These are phyloP conservation scores for Cervus canadensis DNA, from an alignment of 2,113 vertebrate genomes.

Conservation along the genomic window DNA sequence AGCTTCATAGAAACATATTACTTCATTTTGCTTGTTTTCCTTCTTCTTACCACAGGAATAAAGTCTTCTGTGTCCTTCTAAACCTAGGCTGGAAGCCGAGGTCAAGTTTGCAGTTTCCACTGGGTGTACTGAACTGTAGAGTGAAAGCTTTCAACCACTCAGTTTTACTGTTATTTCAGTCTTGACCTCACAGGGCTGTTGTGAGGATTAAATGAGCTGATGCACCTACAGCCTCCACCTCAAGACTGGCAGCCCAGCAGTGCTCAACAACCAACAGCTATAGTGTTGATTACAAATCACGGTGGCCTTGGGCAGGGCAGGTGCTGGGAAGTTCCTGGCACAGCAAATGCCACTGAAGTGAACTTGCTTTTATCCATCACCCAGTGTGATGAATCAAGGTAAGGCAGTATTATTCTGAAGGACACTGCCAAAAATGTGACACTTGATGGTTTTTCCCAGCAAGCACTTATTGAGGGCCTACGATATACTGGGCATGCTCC, in stretches of 20 bases:
- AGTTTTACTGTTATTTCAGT: neutral
- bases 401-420: neutral
- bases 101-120: neutral
- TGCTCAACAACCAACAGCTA: neutral
- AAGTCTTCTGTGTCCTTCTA: neutral
- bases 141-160: neutral
- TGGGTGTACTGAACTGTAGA: neutral
- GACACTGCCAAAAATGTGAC: too few species aligned
- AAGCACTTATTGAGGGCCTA: neutral
- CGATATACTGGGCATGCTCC: neutral
- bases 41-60: neutral
- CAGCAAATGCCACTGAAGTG: neutral
- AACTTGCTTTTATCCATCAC: neutral
- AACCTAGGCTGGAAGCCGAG: neutral
- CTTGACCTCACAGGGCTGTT: neutral
- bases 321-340: neutral
- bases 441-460: neutral
- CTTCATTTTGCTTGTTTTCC: neutral
- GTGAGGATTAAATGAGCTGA: neutral
- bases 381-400: neutral
- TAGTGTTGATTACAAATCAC: neutral
- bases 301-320: neutral
- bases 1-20: neutral
- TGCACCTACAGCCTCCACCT: neutral
- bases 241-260: neutral